Evolutionary conservation across 2,113 vertebrate genomes (phyloP), one percentile per base, ranked within the genome.

Genomic region (Chaetodon trifascialis): DNA sequence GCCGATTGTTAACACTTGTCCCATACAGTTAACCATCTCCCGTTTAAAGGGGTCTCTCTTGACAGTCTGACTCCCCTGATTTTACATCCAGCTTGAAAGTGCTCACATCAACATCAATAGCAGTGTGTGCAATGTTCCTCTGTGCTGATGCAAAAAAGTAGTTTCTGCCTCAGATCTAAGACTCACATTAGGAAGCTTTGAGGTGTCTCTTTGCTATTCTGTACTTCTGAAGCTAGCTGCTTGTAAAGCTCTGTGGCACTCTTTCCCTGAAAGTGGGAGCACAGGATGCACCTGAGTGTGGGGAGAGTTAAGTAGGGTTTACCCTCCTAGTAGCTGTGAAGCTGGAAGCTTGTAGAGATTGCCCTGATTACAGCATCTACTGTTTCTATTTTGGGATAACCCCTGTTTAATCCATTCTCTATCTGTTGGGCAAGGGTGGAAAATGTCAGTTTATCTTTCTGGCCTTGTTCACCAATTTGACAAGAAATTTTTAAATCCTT

Each of bases 81-180:
- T 38, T 49, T 84, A 25, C 84, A 87, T 9, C 73, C 79, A 0
- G 79, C 69, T 25, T 71, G n/a, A 21, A 86, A 87, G 49, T 86
- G 85, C 14, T 89, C 87, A 38, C 86, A 78, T 4, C 86, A 85
- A 82, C 89, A 89, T n/a, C 40, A 2, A 5, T 67, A 86, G 23
- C 85, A 91, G 42, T 86, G 83, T 2, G 44, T 55, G 21, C 85
- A 86, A 9, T 46, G 5, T 40, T 74, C 68, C 5, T 80, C 40
- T 2, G 4, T 0, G 21, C 21, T 38, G 1, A 55, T 63, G 34
- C 86, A 83, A 83, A 88, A 84, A 0, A 79, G 2, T 0, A 79
- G 46, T 76, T 87, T 85, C 36, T 87, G 82, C 2, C 17, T 82
- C 1, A 82, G 1, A n/a, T 85, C 65, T 40, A 87, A n/a, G 1